phyloP scores from a whole-genome alignment of 1,140 invertebrate genomes.

The Lethrus apterus region DNA sequence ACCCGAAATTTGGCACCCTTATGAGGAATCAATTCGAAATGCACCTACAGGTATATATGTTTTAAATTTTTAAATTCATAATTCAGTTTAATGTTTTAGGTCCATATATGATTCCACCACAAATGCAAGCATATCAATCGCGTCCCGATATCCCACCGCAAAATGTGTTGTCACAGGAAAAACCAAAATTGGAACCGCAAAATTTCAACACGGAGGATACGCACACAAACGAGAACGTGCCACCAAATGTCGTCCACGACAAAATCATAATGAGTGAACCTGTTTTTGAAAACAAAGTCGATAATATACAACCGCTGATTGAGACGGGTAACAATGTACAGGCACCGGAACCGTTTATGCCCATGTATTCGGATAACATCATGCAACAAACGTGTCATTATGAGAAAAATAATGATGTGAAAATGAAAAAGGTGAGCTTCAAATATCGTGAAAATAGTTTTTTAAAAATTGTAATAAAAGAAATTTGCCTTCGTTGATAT shows the following conservation, averaged over 20 bases:
- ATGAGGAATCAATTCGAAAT: slow-evolving; percentile 25
- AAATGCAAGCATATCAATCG: slow-evolving; percentile 5
- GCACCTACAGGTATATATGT: slow-evolving; percentile 23
- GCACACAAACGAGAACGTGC: slow-evolving; percentile 6
- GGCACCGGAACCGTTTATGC: slow-evolving; percentile 1
- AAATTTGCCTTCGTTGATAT: too few relatives aligned
- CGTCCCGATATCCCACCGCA: background rate
- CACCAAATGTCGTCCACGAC: slow-evolving; percentile 3
- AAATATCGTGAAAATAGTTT: too few relatives aligned
- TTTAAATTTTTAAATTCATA: too few relatives aligned
- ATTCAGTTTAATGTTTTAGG: background rate
- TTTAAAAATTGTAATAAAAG: too few relatives aligned
- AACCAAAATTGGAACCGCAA: slow-evolving; percentile 1
- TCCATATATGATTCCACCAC: slow-evolving; percentile 7
- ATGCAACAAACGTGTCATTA: too few relatives aligned
- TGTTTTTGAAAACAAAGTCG: slow-evolving; percentile 11
- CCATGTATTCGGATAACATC: too few relatives aligned
- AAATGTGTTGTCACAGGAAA: background rate
- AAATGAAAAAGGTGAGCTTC: slow-evolving; percentile 24
- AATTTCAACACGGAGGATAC: slow-evolving; percentile 5
- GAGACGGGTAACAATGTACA: slow-evolving; percentile 1
- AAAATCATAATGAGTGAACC: slow-evolving; percentile 8
- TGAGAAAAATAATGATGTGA: slow-evolving; percentile 21
- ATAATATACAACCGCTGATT: slow-evolving; percentile 4
- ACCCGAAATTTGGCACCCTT: slow-evolving; percentile 31